phyloP scores from a whole-genome alignment of 2,888 invertebrate species.

The Gasteruption jaculator region DNA sequence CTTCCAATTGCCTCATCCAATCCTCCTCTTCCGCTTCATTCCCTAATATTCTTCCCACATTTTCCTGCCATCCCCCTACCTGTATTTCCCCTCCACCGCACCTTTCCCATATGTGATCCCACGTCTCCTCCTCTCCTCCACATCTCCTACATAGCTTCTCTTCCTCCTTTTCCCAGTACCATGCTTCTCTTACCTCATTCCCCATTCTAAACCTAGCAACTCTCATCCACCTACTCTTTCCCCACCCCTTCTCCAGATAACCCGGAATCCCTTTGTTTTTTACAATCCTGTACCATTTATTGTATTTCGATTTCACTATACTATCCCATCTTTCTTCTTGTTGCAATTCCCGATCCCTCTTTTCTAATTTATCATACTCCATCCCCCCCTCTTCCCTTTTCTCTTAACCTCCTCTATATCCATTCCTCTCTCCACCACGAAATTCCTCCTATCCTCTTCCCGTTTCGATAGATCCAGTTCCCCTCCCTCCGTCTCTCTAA shows the following conservation, averaged over 20 bases:
- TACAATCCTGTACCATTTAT: background rate
- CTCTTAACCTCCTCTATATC: no score
- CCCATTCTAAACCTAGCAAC: constrained; percentile 2
- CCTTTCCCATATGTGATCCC: constrained; percentile 1
- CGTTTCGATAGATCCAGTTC: background rate
- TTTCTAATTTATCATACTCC: background rate
- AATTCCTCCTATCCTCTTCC: background rate
- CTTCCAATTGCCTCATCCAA: background rate
- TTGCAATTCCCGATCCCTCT: background rate
- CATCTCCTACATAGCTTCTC: background rate
- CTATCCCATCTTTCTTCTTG: background rate
- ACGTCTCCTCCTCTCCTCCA: background rate
- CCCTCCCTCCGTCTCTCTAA: background rate
- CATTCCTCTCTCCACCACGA: background rate
- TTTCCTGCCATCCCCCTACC: background rate
- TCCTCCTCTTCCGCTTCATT: background rate
- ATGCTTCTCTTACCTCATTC: background rate
- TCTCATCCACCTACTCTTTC: background rate
- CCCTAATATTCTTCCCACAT: background rate
- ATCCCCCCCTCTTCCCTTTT: rapidly evolving
- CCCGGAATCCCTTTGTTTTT: background rate
- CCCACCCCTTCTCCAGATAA: background rate
- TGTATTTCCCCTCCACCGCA: background rate
- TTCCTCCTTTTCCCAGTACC: background rate
- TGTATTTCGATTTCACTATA: background rate